Base-by-base conservation (phyloP, 2,113 vertebrate genomes). In the Triplophysa siluroides region DNA sequence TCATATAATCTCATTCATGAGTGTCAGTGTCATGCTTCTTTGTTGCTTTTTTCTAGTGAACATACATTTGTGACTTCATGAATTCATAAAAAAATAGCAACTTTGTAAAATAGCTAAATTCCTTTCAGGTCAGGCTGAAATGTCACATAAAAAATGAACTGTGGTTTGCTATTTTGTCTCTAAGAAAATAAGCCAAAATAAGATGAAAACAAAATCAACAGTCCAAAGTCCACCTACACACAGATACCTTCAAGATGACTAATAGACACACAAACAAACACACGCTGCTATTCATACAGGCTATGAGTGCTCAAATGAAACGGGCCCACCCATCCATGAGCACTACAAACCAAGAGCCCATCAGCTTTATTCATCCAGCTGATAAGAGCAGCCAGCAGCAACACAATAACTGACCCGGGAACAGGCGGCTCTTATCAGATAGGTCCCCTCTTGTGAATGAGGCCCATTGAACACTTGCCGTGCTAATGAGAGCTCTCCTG, bases 311-410 rank as follows among this genome's bases (percentile, higher is more conserved):
- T 8, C 19, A 71, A 83, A 77, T 83, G 78, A 87, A 82, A 87
- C 84, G n/a, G 81, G 86, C 61, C 83, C 87, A 85, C 87, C 84
- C 88, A 85, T 54, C 74, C 56, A n/a, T 58, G 45, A 71, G 58
- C 62, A 65, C 26, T 65, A 29, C 41, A 76, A 38, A 76, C 26
- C 73, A 63, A 63, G 21, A 76, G 19, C 29, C 41, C 60, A 52
- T 64, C 61, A 64, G 45, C 74, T 26, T 54, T 76, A 64, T 76
- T 52, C 45, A 76, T 50, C 16, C 74, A 76, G 62, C 62, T 54
- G 65, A 68, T 79, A 66, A 77, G 33, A 82, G 76, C 68, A 78
- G 74, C 24, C 2, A 21, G 21, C 21, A 61, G 11, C 13, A 47
- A 43, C 79, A 64, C 75, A 68, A 81, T 78, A 71, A 65, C 56